phyloP scores from a whole-genome alignment of 1,140 invertebrate species.

The Nymphalis io region DNA sequence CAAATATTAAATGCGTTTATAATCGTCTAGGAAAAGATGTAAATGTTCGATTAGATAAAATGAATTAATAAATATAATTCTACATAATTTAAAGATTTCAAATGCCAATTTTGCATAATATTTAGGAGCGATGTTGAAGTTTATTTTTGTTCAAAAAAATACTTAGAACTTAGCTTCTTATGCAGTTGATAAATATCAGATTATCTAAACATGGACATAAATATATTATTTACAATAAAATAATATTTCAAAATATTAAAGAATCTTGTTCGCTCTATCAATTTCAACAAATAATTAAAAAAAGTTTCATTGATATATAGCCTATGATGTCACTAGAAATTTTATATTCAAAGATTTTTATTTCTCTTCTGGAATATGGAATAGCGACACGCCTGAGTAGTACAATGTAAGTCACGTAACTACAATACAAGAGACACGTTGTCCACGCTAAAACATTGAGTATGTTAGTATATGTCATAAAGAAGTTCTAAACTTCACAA shows the following conservation, averaged over 20 bases:
- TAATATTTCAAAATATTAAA: not conserved
- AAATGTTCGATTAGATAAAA: too few species aligned
- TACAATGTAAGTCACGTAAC: constrained; percentile 5
- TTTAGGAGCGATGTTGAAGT: not conserved
- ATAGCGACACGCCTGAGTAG: not conserved
- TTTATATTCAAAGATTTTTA: not conserved
- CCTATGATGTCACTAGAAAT: not conserved
- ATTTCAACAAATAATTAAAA: not conserved
- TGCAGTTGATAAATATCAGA: too few species aligned
- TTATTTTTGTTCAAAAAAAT: not conserved
- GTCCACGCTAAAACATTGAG: not conserved
- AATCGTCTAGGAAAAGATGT: not conserved
- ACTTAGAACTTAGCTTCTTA: not conserved
- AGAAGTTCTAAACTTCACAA: constrained; percentile 1
- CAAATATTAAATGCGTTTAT: not conserved
- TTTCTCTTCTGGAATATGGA: not conserved
- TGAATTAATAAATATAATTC: not conserved
- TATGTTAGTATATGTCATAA: not conserved
- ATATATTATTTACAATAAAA: too few species aligned
- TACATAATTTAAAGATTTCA: not conserved
- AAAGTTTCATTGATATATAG: not conserved
- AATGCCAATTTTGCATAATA: constrained; percentile 1
- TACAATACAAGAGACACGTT: not conserved
- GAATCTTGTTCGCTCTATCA: not conserved
- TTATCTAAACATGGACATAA: too few species aligned